Evolutionary conservation across 2,797 vertebrate species (phyloP), one percentile per base, ranked within the genome.

Genomic region (Phaenicophaeus curvirostris): DNA sequence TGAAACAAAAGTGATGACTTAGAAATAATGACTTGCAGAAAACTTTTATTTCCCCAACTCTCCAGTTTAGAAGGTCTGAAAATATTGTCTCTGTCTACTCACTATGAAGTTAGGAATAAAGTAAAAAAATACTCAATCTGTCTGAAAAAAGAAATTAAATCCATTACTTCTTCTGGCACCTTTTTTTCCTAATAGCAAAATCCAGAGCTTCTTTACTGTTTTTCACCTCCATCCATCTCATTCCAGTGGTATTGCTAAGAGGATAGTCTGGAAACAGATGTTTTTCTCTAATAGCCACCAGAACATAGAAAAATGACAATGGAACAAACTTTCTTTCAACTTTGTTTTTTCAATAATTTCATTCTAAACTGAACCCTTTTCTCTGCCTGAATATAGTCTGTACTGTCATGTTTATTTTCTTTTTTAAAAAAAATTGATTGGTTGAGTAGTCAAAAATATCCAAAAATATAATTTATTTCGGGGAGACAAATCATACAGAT

Each of bases 391-490:
- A 78, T 21, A 71, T 9, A 53, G 63, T 69, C 53, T 8, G 0
- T 51, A 62, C 46, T 84, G 50, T 57, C 62, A 54, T 89, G n/a
- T 89, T 95, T 89, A 68, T 94, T 91, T 95, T 81, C 20, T 85
- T 90, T 89, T 33, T 90, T 90, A 51, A 51, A 50, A 13, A 92
- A 87, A 82, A 15, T 89, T 81, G n/a, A 79, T 65, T 90, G 16
- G 46, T 85, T 0, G 2, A 71, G 21, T 72, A 82, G 27, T 75
- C 35, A 81, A 93, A 93, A 81, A 51, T 54, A 79, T 94, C 85
- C 93, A 89, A 92, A 96, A 54, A 93, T 58, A 93, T 69, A 77
- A 94, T 97, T 88, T 77, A 81, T 19, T 81, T 46, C 59, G 28
- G 50, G 83, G 71, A 88, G 71, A 78, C 90, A 94, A 77, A 78